Percentiles rank a stretch among this genome's conserved stretches.
These are phyloP conservation scores for Apeltes quadracus DNA, from an alignment of 2,113 vertebrate genomes.

Conservation along the genomic window DNA sequence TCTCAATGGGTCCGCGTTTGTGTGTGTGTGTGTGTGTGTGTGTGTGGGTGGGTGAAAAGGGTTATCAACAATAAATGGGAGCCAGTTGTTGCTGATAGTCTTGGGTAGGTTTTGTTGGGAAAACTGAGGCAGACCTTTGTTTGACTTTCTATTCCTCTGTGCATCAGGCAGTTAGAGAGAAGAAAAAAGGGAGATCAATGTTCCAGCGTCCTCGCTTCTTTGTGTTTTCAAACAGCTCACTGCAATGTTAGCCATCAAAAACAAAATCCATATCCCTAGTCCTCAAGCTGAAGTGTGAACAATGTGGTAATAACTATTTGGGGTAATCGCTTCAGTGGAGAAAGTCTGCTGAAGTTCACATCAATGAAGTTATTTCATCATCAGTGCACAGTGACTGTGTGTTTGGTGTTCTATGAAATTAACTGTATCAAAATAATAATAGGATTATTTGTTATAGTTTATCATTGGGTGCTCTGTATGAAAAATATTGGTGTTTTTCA, in stretches of 20 bases:
- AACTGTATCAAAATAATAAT: background rate
- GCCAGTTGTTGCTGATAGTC: constrained; percentile 36
- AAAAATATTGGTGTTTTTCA: background rate
- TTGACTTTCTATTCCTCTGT: constrained; percentile 36
- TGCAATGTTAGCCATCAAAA: constrained; percentile 43
- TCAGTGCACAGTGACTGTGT: constrained; percentile 39
- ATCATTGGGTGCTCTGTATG: background rate
- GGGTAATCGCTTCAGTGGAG: constrained; percentile 44
- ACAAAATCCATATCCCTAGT: constrained; percentile 57
- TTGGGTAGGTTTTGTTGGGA: constrained; percentile 35
- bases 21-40: constrained; percentile 17
- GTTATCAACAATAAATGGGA: constrained; percentile 50
- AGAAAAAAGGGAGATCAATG: constrained; percentile 62
- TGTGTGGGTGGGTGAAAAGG: constrained; percentile 13
- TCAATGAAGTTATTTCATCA: background rate
- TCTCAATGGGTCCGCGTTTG: background rate
- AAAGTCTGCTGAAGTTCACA: constrained; percentile 32
- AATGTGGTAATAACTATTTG: constrained; percentile 57
- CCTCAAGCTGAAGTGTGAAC: constrained; percentile 63
- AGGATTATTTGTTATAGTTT: background rate
- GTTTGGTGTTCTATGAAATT: constrained; percentile 35
- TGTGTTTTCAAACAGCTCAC: constrained; percentile 48
- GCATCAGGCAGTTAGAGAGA: constrained; percentile 21
- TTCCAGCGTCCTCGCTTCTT: constrained; percentile 25
- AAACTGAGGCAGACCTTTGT: constrained; percentile 34